Base-by-base conservation (phyloP, 1,140 invertebrate genomes). In the Copidosoma floridanum region DNA sequence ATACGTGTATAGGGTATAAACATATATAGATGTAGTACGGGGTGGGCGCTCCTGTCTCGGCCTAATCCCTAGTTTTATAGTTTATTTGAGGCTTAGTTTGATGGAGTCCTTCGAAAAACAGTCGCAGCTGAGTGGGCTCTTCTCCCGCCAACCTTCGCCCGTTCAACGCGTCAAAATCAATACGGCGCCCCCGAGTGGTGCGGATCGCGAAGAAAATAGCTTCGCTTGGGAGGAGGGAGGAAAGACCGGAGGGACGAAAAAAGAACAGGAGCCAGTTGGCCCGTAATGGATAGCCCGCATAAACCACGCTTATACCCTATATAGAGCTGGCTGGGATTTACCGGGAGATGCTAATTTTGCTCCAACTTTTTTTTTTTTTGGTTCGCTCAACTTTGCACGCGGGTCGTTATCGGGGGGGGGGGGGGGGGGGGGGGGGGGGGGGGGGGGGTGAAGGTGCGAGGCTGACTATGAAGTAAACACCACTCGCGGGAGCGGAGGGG, bases 81-180 rank as follows among this genome's bases (percentile, higher is more conserved):
- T 62, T 62, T 62, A 62, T 62, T n/a, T 62, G 53, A 44, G 47
- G 60, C 53, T 62, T 62, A 62, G 53, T 51, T 62, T 62, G 60
- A 62, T 62, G 60, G 60, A 62, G 60, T 62, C 60, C 46, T 57
- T 50, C 37, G 60, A 52, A 62, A 57, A 62, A 57, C 53, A 62
- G 60, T 23, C 60, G 47, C 53, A 57, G 60, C 59, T 56, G 58
- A 55, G 58, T 48, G 32, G 23, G 26, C 35, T 38, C 37, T 16
- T 11, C 35, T 40, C n/a, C 24, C 47, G 32, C 3, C 18, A 18
- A 35, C 35, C 5, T 32, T 14, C 48, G 16, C 26, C 52, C 5
- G 29, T 32, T 14, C 12, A 12, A 12, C 29, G 29, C 32, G 44
- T 61, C 35, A 61, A 61, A 61, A 61, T 61, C 59, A 61, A 61